Conservation (phyloP, 1,140 invertebrate species). For the Papilio helenus region DNA sequence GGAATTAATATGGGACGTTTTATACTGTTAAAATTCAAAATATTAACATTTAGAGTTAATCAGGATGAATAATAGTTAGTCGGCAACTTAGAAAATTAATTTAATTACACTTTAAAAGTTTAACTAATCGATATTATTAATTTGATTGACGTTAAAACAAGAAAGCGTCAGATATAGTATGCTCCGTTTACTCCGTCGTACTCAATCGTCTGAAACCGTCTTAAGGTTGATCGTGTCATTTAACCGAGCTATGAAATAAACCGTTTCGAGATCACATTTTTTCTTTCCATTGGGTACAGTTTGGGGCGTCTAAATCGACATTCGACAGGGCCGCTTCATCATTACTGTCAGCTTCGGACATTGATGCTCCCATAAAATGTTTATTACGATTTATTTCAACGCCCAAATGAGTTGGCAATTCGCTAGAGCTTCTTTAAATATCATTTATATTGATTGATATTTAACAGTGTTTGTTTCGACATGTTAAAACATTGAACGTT, state of each 20-base stretch:
- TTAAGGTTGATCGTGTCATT: constrained; percentile 40
- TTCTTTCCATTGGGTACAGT: constrained; percentile 4
- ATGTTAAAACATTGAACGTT: not conserved
- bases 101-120: not conserved
- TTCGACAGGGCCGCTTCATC: constrained; percentile 25
- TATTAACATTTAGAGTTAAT: too few species aligned
- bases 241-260: constrained; percentile 38
- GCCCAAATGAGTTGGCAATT: constrained; percentile 24
- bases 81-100: not conserved
- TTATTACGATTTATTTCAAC: constrained; percentile 29
- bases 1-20: not conserved
- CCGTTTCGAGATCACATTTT: constrained; percentile 33
- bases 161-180: not conserved
- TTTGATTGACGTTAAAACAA: constrained; percentile 22
- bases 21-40: too few species aligned
- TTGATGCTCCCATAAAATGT: constrained; percentile 33
- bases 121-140: not conserved
- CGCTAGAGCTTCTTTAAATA: not conserved
- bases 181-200: constrained; percentile 39
- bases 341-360: constrained; percentile 30
- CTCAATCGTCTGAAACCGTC: constrained; percentile 42
- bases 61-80: too few species aligned
- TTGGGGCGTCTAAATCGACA: constrained; percentile 26
- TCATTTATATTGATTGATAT: constrained; percentile 1
- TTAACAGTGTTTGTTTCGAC: not conserved